Evolutionary conservation across 2,888 invertebrate genomes (phyloP).

Genomic region (Eupithecia inturbata): DNA sequence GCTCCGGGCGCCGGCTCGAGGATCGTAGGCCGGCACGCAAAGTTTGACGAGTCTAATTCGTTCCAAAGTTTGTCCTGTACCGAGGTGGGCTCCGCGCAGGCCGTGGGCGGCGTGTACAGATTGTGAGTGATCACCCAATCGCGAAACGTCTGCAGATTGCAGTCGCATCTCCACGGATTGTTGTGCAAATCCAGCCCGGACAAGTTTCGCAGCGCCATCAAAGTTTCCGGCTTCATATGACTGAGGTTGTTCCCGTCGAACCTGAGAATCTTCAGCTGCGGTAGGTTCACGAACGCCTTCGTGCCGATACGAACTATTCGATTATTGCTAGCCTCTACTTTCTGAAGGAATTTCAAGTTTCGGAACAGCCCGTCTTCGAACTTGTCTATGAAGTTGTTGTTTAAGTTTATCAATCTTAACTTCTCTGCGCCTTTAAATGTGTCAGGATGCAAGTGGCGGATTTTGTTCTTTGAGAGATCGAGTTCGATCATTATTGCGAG

Average conservation of each 20-base stretch:
- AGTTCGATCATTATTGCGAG: conserved; percentile 92
- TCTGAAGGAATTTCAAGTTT: conserved; percentile 89
- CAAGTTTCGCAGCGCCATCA: conserved; percentile 87
- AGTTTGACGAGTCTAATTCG: conserved; percentile 88
- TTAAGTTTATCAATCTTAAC: conserved; percentile 89
- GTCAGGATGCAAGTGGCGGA: conserved; percentile 86
- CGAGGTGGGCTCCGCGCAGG: conserved; percentile 88
- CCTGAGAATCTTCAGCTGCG: conserved; percentile 87
- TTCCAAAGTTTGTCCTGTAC: conserved; percentile 90
- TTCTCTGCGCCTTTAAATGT: conserved; percentile 89
- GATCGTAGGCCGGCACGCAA: conserved; percentile 93
- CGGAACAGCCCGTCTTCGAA: conserved; percentile 90
- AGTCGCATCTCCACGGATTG: conserved; percentile 96
- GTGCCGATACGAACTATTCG: conserved; percentile 88
- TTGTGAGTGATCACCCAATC: conserved; percentile 90
- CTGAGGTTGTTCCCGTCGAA: conserved; percentile 91
- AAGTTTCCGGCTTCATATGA: conserved; percentile 87
- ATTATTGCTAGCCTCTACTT: conserved; percentile 91
- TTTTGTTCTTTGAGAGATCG: conserved; percentile 90
- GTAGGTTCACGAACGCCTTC: conserved; percentile 88
- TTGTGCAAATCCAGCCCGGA: conserved; percentile 90
- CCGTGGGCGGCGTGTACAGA: conserved; percentile 90
- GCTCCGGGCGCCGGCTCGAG: conserved; percentile 85
- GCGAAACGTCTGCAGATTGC: conserved; percentile 90
- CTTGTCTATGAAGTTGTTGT: conserved; percentile 89